Percentiles rank a stretch among this genome's conserved stretches.
These are phyloP conservation scores for Sarcophaga peregrina DNA, from an alignment of 1,140 invertebrate genomes.

Conservation along the genomic window DNA sequence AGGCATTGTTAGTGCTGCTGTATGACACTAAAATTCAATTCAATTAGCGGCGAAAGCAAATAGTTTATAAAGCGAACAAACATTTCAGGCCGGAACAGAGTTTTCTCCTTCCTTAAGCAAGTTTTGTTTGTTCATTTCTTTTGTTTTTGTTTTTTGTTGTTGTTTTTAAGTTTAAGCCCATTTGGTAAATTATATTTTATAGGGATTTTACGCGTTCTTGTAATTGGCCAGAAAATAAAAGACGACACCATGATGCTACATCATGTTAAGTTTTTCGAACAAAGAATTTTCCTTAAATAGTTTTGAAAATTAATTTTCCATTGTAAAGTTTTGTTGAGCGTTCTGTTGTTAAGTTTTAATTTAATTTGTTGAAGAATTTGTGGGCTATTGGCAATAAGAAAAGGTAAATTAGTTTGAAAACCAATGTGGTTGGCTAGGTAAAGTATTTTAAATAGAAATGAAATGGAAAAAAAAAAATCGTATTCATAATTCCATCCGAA, in stretches of 20 bases:
- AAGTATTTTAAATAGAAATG: no score
- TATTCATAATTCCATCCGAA: no score
- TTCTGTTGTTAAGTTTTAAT: not conserved
- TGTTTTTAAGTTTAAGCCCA: conserved; percentile 5
- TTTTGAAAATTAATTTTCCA: not conserved
- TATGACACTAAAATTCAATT: not conserved
- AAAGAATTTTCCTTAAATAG: not conserved
- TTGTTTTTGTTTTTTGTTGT: no score
- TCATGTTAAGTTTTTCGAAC: not conserved
- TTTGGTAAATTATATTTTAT: conserved; percentile 10
- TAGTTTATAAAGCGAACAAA: not conserved
- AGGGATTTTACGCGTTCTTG: conserved; percentile 14
- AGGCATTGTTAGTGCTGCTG: no score
- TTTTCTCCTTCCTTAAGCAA: not conserved
- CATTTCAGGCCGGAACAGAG: not conserved
- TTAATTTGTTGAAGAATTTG: not conserved
- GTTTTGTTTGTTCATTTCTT: no score
- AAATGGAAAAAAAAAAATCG: no score
- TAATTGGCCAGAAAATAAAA: conserved; percentile 10
- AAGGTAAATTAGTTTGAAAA: no score
- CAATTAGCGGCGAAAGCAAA: not conserved
- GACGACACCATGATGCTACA: not conserved
- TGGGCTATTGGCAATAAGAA: not conserved
- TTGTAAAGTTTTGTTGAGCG: not conserved
- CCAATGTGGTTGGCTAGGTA: no score